Percentiles rank a stretch among this genome's conserved stretches.
These are phyloP conservation scores for Hesperia comma DNA, from an alignment of 2,888 invertebrate species.

Conservation along the genomic window DNA sequence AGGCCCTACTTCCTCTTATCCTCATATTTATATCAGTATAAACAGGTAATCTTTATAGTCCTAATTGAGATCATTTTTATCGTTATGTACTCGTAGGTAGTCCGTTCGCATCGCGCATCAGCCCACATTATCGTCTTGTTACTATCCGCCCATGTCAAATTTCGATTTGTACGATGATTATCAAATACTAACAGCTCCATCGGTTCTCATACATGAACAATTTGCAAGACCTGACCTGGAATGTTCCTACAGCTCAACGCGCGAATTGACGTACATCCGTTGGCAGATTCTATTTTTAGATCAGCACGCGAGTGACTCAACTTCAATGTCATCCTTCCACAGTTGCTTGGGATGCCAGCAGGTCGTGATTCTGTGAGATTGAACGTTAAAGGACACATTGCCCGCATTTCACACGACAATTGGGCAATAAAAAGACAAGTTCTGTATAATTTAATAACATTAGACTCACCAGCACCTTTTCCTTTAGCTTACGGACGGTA, in stretches of 20 bases:
- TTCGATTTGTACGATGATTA: not conserved
- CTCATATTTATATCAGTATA: constrained; percentile 4
- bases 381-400: constrained; percentile 26
- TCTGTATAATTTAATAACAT: constrained; percentile 36
- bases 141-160: not conserved
- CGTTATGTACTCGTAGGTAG: not conserved
- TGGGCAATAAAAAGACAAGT: constrained; percentile 19
- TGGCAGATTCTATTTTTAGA: constrained; percentile 13
- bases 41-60: constrained; percentile 3
- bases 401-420: constrained; percentile 24
- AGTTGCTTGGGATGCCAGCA: constrained; percentile 18
- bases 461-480: constrained; percentile 45
- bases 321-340: constrained; percentile 24
- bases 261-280: constrained; percentile 20
- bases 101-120: constrained; percentile 28
- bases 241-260: constrained; percentile 30
- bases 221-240: constrained; percentile 30
- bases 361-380: constrained; percentile 29
- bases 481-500: constrained; percentile 35
- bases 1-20: constrained; percentile 27
- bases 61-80: constrained; percentile 13
- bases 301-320: constrained; percentile 19
- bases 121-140: constrained; percentile 25
- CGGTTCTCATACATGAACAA: not conserved
- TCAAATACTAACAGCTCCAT: not conserved